Conservation (phyloP, 2,113 vertebrate genomes). For the Pollachius pollachius region DNA sequence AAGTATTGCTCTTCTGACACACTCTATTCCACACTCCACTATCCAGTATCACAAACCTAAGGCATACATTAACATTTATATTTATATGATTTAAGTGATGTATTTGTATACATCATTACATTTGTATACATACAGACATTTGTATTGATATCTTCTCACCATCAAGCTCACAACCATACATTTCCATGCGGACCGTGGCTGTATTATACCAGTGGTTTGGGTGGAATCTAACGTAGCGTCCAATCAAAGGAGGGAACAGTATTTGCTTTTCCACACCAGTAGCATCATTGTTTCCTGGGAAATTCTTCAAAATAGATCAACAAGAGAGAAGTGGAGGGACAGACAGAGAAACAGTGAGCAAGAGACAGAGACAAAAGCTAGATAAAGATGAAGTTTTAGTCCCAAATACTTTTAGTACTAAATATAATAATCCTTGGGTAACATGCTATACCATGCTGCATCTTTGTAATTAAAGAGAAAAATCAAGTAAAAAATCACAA, state of each 20-base stretch:
- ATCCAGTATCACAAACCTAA: too few species aligned
- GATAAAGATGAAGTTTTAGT: too few species aligned
- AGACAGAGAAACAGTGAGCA: neutral
- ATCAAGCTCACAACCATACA: constrained; percentile 87
- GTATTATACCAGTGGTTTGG: constrained; percentile 74
- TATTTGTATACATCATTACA: neutral
- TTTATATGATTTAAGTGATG: neutral
- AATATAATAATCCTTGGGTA: too few species aligned
- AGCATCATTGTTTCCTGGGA: constrained; percentile 82
- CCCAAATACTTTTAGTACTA: too few species aligned
- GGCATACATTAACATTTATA: neutral
- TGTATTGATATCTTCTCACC: constrained; percentile 71
- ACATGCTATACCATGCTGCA: constrained; percentile 33
- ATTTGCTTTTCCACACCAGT: constrained; percentile 74
- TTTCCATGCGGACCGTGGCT: constrained; percentile 89
- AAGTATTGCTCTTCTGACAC: neutral
- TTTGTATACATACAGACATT: neutral
- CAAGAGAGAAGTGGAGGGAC: constrained; percentile 8
- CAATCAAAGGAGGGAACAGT: constrained; percentile 86
- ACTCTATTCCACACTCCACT: neutral
- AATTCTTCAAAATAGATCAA: constrained; percentile 66
- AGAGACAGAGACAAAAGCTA: too few species aligned
- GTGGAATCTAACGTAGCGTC: constrained; percentile 85
- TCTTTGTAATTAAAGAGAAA: constrained; percentile 66
- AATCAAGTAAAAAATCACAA: too few species aligned